These are phyloP conservation scores for Percina caprodes DNA, from an alignment of 2,113 vertebrate genomes.

Conservation along the genomic window DNA sequence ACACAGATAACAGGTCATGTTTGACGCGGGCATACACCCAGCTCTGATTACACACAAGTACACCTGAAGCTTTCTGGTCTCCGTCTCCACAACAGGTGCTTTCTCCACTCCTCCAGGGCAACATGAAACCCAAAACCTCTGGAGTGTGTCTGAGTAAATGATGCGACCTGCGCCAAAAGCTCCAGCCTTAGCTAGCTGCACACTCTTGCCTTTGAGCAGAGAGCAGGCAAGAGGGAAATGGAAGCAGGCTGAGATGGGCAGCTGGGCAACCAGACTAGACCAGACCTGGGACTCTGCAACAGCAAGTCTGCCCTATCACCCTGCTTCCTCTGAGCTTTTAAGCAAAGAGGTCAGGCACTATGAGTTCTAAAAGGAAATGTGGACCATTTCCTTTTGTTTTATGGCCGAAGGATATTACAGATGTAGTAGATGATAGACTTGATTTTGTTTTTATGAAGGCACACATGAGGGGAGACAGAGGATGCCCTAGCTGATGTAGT, in stretches of 20 bases:
- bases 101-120: conserved; percentile 61
- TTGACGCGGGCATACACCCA: conserved; percentile 59
- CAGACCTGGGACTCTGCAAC: conserved; percentile 15
- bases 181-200: background rate
- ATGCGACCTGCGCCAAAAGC: conserved; percentile 27
- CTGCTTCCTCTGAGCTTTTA: conserved; percentile 46
- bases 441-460: conserved; percentile 46
- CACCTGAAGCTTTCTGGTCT: conserved; percentile 54
- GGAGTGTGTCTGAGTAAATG: conserved; percentile 71
- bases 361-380: conserved; percentile 59
- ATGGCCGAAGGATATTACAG: conserved; percentile 52
- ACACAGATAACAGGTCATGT: conserved; percentile 64
- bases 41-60: conserved; percentile 64
- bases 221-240: conserved; percentile 1
- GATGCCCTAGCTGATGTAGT: conserved; percentile 11
- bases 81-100: conserved; percentile 69
- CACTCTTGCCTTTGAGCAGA: conserved; percentile 9
- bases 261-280: conserved; percentile 33
- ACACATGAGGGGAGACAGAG: conserved; percentile 26
- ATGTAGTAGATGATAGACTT: conserved; percentile 40
- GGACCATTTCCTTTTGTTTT: conserved; percentile 61
- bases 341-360: conserved; percentile 41
- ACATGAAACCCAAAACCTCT: conserved; percentile 69
- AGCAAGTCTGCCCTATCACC: conserved; percentile 31
- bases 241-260: conserved; percentile 35